Conservation (phyloP, 2,797 vertebrate genomes). For the Myripristis jacobus region DNA sequence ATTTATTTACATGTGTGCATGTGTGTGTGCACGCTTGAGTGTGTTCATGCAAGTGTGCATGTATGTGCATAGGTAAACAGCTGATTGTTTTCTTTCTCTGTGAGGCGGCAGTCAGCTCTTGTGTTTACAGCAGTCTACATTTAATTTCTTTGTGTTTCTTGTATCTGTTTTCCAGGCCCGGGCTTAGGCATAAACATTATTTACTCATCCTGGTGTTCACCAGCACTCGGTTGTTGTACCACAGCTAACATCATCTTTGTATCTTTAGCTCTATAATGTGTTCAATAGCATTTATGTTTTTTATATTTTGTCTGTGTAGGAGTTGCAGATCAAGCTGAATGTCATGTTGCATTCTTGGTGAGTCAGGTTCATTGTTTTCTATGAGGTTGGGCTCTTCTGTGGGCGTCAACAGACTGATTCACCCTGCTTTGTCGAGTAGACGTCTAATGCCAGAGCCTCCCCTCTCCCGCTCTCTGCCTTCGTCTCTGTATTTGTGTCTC, state of each 20-base stretch:
- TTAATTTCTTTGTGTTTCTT: neutral
- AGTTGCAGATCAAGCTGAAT: constrained; percentile 64
- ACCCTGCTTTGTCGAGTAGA: constrained; percentile 47
- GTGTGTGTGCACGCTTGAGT: neutral
- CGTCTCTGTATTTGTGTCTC: constrained; percentile 37
- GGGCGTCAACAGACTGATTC: constrained; percentile 70
- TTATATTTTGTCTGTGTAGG: constrained; percentile 46
- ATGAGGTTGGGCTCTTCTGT: constrained; percentile 63
- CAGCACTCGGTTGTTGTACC: constrained; percentile 33
- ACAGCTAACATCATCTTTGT: constrained; percentile 20
- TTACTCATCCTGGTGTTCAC: constrained; percentile 21
- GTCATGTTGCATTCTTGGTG: constrained; percentile 64
- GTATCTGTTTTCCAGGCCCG: neutral
- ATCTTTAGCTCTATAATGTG: constrained; percentile 47
- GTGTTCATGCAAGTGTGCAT: neutral
- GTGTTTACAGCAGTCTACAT: no score
- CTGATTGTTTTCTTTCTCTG: neutral
- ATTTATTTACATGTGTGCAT: neutral
- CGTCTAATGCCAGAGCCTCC: constrained; percentile 36
- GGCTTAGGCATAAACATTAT: constrained; percentile 51
- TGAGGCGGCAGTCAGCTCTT: no score
- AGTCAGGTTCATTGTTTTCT: constrained; percentile 71
- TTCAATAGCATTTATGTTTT: constrained; percentile 23
- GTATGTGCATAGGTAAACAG: neutral
- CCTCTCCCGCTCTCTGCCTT: constrained; percentile 13